phyloP scores from a whole-genome alignment of 2,888 invertebrate species.

The Galeruca laticollis region DNA sequence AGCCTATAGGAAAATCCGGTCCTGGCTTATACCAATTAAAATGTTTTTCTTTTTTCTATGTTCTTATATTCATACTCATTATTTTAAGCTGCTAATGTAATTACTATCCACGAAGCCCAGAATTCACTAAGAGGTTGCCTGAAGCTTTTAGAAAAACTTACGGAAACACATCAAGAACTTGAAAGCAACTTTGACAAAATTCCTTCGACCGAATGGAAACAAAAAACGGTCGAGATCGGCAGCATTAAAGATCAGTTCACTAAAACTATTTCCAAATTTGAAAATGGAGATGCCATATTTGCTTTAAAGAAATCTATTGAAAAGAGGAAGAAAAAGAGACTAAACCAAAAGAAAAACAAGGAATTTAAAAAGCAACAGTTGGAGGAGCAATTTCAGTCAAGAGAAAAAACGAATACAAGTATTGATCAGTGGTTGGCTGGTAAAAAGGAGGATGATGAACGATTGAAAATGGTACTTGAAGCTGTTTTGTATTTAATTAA shows the following conservation, averaged over 20 bases:
- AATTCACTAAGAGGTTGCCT: constrained; percentile 58
- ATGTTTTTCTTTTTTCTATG: not conserved
- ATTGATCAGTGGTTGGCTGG: constrained; percentile 77
- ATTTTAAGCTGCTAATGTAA: constrained; percentile 42
- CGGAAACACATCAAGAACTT: constrained; percentile 65
- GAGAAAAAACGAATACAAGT: constrained; percentile 70
- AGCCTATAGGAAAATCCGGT: too few relatives aligned
- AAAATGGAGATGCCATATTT: constrained; percentile 66
- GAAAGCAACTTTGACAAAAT: constrained; percentile 66
- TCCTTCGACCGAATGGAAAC: constrained; percentile 71
- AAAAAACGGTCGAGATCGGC: constrained; percentile 68
- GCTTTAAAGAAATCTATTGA: constrained; percentile 66
- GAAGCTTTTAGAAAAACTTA: constrained; percentile 62
- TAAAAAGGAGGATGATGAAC: constrained; percentile 74
- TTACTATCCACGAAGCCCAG: constrained; percentile 64
- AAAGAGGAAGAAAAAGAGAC: constrained; percentile 67
- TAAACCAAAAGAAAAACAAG: constrained; percentile 68
- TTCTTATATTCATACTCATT: constrained; percentile 6
- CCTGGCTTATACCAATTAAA: too few relatives aligned
- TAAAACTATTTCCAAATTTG: constrained; percentile 62
- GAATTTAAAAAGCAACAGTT: constrained; percentile 65
- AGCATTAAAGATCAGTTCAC: constrained; percentile 68
- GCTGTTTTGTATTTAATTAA: constrained; percentile 3
- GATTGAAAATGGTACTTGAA: constrained; percentile 70
- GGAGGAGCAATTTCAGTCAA: constrained; percentile 58